Evolutionary conservation across 2,113 vertebrate species (phyloP).

Genomic region (Larimichthys crocea): DNA sequence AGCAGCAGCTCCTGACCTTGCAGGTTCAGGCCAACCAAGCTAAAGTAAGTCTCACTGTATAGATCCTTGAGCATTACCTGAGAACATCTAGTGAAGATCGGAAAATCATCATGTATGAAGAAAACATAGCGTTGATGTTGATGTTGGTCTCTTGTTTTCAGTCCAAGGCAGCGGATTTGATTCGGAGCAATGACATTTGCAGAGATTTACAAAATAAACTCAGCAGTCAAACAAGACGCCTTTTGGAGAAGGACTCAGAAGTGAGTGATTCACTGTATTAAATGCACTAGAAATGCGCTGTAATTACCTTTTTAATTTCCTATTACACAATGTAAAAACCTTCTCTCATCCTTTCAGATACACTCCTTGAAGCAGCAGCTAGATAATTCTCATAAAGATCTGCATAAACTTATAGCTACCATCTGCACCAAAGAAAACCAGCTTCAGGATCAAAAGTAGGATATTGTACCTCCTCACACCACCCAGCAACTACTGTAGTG

Average conservation of each 20-base stretch:
- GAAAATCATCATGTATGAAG: not conserved
- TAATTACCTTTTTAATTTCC: not conserved
- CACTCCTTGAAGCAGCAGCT: slow-evolving; percentile 85
- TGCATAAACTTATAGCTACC: slow-evolving; percentile 47
- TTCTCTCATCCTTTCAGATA: slow-evolving; percentile 73
- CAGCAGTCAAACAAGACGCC: slow-evolving; percentile 5
- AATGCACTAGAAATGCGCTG: not conserved
- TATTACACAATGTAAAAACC: not conserved
- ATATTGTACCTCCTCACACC: not conserved
- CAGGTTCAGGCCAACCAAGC: slow-evolving; percentile 30
- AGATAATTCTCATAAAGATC: slow-evolving; percentile 69
- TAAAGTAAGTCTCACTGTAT: slow-evolving; percentile 37
- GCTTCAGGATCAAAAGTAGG: slow-evolving; percentile 46
- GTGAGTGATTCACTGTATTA: slow-evolving; percentile 14
- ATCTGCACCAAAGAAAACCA: slow-evolving; percentile 66
- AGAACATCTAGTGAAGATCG: not conserved
- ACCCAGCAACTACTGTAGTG: not conserved
- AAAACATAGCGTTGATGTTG: not conserved
- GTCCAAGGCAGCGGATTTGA: slow-evolving; percentile 77
- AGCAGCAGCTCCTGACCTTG: slow-evolving; percentile 34
- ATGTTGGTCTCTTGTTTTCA: slow-evolving; percentile 14
- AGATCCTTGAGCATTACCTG: not conserved
- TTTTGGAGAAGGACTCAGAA: slow-evolving; percentile 34
- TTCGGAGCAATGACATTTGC: slow-evolving; percentile 15
- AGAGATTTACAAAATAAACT: slow-evolving; percentile 34